Conservation (phyloP, 2,888 invertebrate genomes). For the Sericinus montela region DNA sequence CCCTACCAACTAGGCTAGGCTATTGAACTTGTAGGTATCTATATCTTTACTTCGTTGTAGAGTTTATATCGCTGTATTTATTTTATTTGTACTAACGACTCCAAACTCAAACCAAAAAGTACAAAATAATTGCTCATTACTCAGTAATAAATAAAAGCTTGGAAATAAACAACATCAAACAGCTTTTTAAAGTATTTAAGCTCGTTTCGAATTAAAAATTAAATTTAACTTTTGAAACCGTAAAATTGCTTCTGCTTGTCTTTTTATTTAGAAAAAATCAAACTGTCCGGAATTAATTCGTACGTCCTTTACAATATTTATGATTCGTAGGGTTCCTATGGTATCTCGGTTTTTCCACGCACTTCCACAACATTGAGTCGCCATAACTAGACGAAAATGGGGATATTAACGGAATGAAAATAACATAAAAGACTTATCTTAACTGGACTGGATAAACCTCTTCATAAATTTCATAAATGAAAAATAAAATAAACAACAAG, state of each 20-base stretch:
- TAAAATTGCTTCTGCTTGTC: not conserved
- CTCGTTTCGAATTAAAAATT: not conserved
- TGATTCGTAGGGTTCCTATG: slow-evolving; percentile 49
- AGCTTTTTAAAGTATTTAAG: too few species aligned
- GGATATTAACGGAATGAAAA: slow-evolving; percentile 43
- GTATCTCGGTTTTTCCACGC: slow-evolving; percentile 63
- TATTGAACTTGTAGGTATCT: too few species aligned
- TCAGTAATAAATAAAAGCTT: too few species aligned
- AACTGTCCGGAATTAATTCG: slow-evolving; percentile 49
- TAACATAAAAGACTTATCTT: slow-evolving; percentile 14
- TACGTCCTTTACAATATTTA: slow-evolving; percentile 55
- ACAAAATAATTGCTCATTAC: too few species aligned
- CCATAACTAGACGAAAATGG: slow-evolving; percentile 47
- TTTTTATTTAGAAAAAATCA: slow-evolving; percentile 32
- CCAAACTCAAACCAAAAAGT: too few species aligned
- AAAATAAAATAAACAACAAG: too few species aligned
- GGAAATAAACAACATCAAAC: too few species aligned
- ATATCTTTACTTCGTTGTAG: too few species aligned
- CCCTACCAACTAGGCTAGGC: too few species aligned
- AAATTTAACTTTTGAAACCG: not conserved
- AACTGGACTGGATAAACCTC: not conserved
- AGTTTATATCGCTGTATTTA: too few species aligned
- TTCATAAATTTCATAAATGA: not conserved
- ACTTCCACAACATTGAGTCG: slow-evolving; percentile 68
- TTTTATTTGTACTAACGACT: too few species aligned